phyloP scores from a whole-genome alignment of 1,140 invertebrate species.

The Panagrolaimus sp. region DNA sequence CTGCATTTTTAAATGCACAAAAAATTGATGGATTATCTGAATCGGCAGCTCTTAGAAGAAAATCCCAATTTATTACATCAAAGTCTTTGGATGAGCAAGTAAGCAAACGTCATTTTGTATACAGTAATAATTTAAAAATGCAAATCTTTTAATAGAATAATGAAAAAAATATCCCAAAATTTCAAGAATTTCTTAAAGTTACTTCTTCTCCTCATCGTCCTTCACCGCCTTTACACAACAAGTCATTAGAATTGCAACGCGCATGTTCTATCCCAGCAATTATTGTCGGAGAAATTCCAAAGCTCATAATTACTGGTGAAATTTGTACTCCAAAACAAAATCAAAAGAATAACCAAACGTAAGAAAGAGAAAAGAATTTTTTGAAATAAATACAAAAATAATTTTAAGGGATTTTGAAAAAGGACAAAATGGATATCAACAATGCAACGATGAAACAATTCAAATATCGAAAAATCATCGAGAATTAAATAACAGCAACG shows the following conservation, averaged over 20 bases:
- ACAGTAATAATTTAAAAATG: no score
- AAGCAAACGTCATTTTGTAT: not conserved
- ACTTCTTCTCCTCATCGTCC: conserved; percentile 16
- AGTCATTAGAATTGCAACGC: conserved; percentile 37
- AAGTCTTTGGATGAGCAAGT: conserved; percentile 40
- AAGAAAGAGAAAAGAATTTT: not conserved
- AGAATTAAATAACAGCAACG: no score
- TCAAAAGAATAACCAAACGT: not conserved
- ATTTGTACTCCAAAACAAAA: not conserved
- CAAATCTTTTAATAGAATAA: not conserved
- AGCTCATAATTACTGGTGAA: conserved; percentile 38
- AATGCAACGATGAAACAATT: no score
- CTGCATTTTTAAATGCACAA: conserved; percentile 28
- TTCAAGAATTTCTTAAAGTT: conserved; percentile 17
- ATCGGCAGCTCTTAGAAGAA: conserved; percentile 18
- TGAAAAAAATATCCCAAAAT: not conserved
- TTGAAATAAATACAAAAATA: not conserved
- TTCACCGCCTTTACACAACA: conserved; percentile 8
- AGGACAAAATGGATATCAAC: no score
- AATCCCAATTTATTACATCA: conserved; percentile 31
- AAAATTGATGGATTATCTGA: conserved; percentile 16
- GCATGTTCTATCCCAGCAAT: conserved; percentile 50
- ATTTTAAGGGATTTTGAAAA: no score
- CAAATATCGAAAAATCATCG: no score
- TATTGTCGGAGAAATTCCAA: conserved; percentile 50